Base-by-base conservation (phyloP, 2,113 vertebrate genomes). In the Syngnathus floridae region DNA sequence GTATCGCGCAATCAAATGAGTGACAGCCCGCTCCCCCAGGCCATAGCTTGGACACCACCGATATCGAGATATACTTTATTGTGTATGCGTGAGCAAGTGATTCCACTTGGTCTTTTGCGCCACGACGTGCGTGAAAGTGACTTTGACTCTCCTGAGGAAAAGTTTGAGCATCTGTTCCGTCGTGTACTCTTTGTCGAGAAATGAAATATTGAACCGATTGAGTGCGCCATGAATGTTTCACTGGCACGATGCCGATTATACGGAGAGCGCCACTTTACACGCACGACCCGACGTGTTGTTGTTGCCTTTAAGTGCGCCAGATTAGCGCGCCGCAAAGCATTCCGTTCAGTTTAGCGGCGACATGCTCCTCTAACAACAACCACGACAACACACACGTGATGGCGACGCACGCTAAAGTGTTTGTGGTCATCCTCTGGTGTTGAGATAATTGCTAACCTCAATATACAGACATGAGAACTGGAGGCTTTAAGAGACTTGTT, bases 161-260 rank as follows among this genome's bases (percentile, higher is more conserved):
- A 88, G 83, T 88, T 86, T 82, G 82, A 87, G 86, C 86, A 87
- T 88, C 85, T 88, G 85, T 89, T 88, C 82, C 84, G 83, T 86
- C 84, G 72, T 88, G 88, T 89, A 82, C 84, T 87, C 81, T 88
- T 89, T 89, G 88, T 88, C 83, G 84, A 82, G 85, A 85, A 89
- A 88, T 88, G 84, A 89, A 89, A 87, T 88, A 89, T 88, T 89
- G 85, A 89, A 88, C 81, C 84, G 85, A 88, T 89, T 75, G 83
- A 84, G 86, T 86, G 87, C 87, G 88, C 83, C 85, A 87, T 88
- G 86, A 88, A 89, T 87, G 85, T 89, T 89, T 87, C 86, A 88
- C 83, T 87, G 82, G 81, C 84, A 82, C 40, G 59, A 83, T 71
- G 82, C 82, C 87, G 86, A 87, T 89, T 86, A 84, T 82, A 84